Percentiles rank a stretch among this genome's conserved stretches.
These are phyloP conservation scores for Parnassius glacialis DNA, from an alignment of 2,888 invertebrate species.

Conservation along the genomic window DNA sequence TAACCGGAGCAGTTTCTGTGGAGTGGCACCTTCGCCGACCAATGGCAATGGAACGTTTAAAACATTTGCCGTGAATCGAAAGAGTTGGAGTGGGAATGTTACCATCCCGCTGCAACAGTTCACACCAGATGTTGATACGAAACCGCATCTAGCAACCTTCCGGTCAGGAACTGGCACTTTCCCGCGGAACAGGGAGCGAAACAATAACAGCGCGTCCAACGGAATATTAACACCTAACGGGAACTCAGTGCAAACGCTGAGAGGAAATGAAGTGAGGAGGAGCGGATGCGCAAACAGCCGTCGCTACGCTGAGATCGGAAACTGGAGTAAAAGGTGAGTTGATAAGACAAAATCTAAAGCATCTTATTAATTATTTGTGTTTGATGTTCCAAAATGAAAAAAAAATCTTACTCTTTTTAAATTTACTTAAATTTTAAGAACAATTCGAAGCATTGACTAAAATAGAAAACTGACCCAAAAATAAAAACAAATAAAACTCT, in stretches of 20 bases:
- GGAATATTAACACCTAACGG: slow-evolving; percentile 79
- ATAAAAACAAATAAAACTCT: too few relatives aligned
- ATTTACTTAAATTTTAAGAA: too few relatives aligned
- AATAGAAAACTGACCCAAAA: too few relatives aligned
- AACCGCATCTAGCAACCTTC: slow-evolving; percentile 73
- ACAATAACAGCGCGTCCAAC: slow-evolving; percentile 69
- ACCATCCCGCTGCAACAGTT: slow-evolving; percentile 76
- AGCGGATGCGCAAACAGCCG: slow-evolving; percentile 77
- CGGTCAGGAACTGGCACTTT: slow-evolving; percentile 76
- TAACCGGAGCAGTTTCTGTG: slow-evolving; percentile 78
- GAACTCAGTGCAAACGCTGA: slow-evolving; percentile 70
- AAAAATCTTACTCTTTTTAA: not conserved
- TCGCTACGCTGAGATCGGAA: slow-evolving; percentile 81
- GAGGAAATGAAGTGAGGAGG: slow-evolving; percentile 78
- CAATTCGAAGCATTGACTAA: too few relatives aligned
- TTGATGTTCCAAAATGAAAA: not conserved
- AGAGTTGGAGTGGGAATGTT: slow-evolving; percentile 79
- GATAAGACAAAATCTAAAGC: slow-evolving; percentile 22
- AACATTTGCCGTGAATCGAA: slow-evolving; percentile 76
- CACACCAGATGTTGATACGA: slow-evolving; percentile 58
- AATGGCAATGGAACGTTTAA: slow-evolving; percentile 73
- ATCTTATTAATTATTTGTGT: not conserved
- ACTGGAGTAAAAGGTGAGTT: slow-evolving; percentile 80
- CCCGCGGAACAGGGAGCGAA: slow-evolving; percentile 74
- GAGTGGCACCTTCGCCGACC: slow-evolving; percentile 70